A percentile compares a stretch with the other conserved stretches of the same genome.
Conservation (phyloP, 2,797 vertebrate genomes). For the Setipinna tenuifilis region DNA sequence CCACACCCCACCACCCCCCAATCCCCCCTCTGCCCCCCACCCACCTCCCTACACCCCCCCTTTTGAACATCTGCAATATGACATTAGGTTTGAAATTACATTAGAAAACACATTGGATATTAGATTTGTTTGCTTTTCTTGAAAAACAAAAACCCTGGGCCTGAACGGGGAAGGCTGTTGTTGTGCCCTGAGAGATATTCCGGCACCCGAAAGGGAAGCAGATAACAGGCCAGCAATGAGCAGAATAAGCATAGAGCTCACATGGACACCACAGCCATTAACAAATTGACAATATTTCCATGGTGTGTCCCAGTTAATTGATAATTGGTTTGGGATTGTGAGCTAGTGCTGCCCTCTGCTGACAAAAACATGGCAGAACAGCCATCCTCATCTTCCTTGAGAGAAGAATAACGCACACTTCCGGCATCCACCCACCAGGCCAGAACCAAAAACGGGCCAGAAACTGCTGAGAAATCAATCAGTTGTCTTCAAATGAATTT, state of each 20-base stretch:
- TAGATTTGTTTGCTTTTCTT: neutral
- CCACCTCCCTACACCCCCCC: neutral
- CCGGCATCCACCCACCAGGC: neutral
- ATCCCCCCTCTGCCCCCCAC: neutral
- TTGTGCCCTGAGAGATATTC: neutral
- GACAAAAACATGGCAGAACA: neutral
- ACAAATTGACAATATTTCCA: neutral
- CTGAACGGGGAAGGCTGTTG: neutral
- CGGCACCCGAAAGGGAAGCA: neutral
- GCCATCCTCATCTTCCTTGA: neutral
- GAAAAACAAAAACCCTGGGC: neutral
- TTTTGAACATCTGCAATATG: constrained; percentile 5
- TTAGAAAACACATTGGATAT: neutral
- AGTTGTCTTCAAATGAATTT: neutral
- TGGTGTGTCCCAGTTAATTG: neutral
- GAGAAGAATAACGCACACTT: neutral
- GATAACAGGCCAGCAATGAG: neutral
- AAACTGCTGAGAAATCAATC: neutral
- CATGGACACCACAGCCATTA: neutral
- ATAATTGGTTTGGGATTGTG: neutral
- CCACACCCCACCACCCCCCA: too few species aligned
- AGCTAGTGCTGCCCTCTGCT: neutral
- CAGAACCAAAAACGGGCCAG: neutral
- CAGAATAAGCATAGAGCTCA: neutral
- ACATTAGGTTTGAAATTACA: neutral